phyloP scores from a whole-genome alignment of 2,888 invertebrate species.

The Exocentrus adspersus region DNA sequence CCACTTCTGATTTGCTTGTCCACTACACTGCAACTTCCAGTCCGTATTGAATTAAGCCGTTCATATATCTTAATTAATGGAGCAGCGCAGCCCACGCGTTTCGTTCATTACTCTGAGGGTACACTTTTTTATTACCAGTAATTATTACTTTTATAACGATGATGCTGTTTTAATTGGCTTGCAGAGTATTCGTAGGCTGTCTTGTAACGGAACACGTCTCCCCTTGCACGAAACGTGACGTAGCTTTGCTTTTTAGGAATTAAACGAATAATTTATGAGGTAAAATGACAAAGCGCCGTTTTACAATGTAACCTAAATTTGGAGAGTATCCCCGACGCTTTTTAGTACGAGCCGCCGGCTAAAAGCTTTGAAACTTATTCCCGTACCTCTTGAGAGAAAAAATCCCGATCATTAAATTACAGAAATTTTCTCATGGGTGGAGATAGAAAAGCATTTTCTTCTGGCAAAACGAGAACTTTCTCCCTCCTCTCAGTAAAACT shows the following conservation, averaged over 20 bases:
- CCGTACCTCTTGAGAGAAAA: background rate
- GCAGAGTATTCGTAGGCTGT: no score
- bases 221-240: no score
- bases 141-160: background rate
- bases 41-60: background rate
- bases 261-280: conserved; percentile 24
- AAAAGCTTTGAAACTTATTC: conserved; percentile 11
- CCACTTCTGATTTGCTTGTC: background rate
- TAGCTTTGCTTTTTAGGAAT: no score
- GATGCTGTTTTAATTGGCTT: no score
- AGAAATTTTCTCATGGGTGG: no score
- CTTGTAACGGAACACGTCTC: no score
- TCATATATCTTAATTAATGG: background rate
- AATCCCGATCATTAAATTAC: background rate
- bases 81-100: background rate
- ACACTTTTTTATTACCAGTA: background rate
- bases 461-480: no score
- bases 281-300: conserved; percentile 12
- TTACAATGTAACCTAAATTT: conserved; percentile 7
- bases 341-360: background rate
- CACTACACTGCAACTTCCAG: background rate
- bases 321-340: conserved; percentile 4
- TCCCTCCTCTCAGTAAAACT: no score
- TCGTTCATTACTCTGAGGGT: background rate
- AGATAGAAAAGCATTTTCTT: no score